phyloP scores from a whole-genome alignment of 64 coral and sea anemone species.

The Montipora capricornis region DNA sequence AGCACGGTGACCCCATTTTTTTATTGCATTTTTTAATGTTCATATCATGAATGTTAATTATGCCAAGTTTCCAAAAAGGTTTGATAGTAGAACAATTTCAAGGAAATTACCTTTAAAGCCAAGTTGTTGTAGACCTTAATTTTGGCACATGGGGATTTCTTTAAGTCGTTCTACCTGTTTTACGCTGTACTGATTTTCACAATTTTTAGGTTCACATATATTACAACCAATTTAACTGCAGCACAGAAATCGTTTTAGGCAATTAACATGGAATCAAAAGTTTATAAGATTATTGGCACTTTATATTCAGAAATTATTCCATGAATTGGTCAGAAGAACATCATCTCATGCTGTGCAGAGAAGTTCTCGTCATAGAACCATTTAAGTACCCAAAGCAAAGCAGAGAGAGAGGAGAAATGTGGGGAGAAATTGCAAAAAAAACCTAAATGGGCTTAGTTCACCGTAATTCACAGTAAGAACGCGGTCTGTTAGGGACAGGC shows the following conservation, averaged over 20 bases:
- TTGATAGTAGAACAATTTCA: too few relatives aligned
- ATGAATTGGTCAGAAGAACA: constrained; percentile 55
- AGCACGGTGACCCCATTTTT: too few relatives aligned
- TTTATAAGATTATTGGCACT: background rate
- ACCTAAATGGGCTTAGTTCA: constrained; percentile 15
- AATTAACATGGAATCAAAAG: constrained; percentile 3
- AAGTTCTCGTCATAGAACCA: constrained; percentile 60
- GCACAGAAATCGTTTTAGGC: background rate
- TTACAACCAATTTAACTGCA: background rate
- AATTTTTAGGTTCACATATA: background rate
- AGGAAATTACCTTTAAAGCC: background rate
- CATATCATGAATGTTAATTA: too few relatives aligned
- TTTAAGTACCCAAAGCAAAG: constrained; percentile 61
- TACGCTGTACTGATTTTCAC: constrained; percentile 11
- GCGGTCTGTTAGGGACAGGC: constrained; percentile 52
- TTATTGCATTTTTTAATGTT: too few relatives aligned
- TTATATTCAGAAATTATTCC: constrained; percentile 36
- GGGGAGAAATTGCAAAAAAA: constrained; percentile 47
- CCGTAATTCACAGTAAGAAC: constrained; percentile 22
- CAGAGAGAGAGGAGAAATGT: constrained; percentile 67
- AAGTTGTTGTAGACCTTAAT: background rate
- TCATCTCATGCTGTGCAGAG: constrained; percentile 45
- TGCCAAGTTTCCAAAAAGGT: too few relatives aligned
- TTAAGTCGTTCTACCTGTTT: background rate
- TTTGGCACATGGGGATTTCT: background rate